These are phyloP conservation scores for Pachymerium ferrugineum DNA, from an alignment of 2,888 invertebrate species.

Conservation along the genomic window DNA sequence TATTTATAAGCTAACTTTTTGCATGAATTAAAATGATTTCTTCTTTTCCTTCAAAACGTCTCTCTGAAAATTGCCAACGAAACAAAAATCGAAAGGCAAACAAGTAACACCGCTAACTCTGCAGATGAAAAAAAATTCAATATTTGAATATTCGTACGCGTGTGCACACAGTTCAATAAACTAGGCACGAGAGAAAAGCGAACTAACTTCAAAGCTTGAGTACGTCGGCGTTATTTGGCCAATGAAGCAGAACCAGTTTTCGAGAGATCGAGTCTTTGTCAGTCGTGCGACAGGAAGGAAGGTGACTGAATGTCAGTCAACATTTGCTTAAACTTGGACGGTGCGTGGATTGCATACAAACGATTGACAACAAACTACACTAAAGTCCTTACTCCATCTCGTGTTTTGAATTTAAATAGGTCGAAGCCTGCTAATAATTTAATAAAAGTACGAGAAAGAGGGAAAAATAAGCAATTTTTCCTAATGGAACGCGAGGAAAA, in stretches of 20 bases:
- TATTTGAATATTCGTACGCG: too few relatives aligned
- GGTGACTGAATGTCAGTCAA: conserved; percentile 21
- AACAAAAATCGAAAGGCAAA: too few relatives aligned
- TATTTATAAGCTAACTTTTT: too few relatives aligned
- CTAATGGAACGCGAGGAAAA: background rate
- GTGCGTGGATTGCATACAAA: conserved; percentile 20
- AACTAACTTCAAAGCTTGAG: conserved; percentile 10
- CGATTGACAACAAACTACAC: conserved; percentile 5
- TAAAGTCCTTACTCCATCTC: background rate
- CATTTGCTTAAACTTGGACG: conserved; percentile 16
- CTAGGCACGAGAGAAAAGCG: background rate
- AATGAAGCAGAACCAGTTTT: conserved; percentile 22
- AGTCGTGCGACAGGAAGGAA: conserved; percentile 27
- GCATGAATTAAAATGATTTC: too few relatives aligned
- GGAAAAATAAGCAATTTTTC: background rate
- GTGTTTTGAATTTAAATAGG: conserved; percentile 7
- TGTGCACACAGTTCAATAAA: conserved; percentile 17
- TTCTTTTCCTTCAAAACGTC: too few relatives aligned
- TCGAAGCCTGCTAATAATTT: background rate
- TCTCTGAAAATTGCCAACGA: too few relatives aligned
- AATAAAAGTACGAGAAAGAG: background rate
- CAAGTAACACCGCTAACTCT: too few relatives aligned
- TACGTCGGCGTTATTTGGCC: conserved; percentile 19
- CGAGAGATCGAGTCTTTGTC: conserved; percentile 12
- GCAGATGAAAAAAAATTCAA: too few relatives aligned